phyloP scores from a whole-genome alignment of 2,888 invertebrate genomes.

The Lochmaea crataegi region DNA sequence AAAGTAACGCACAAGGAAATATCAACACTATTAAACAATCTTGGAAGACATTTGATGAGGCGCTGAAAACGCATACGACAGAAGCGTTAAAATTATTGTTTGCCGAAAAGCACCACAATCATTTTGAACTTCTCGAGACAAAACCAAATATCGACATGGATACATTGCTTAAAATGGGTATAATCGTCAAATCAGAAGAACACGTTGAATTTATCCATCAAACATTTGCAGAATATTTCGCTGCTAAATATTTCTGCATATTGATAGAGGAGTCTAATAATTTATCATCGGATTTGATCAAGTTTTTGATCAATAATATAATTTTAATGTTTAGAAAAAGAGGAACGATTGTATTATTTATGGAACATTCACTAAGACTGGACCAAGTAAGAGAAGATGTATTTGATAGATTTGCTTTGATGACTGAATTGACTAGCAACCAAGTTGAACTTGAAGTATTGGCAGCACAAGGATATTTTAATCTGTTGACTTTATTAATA shows the following conservation, averaged over 20 bases:
- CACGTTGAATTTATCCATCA: conserved; percentile 18
- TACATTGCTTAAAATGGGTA: conserved; percentile 26
- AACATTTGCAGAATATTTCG: conserved; percentile 33
- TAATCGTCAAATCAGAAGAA: conserved; percentile 11
- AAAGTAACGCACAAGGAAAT: conserved; percentile 25
- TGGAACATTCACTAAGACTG: background rate
- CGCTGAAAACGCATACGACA: conserved; percentile 11
- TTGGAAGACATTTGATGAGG: conserved; percentile 13
- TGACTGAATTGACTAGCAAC: background rate
- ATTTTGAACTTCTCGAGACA: conserved; percentile 15
- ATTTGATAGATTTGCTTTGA: background rate
- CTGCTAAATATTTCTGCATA: conserved; percentile 4
- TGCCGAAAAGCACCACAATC: background rate
- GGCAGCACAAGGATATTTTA: background rate
- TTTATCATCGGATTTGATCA: background rate
- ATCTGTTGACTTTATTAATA: background rate
- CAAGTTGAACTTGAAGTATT: background rate
- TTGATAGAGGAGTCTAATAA: background rate
- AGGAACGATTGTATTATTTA: background rate
- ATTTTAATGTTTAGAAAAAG: conserved; percentile 10
- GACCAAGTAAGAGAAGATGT: background rate
- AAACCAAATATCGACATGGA: background rate
- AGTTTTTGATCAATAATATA: background rate
- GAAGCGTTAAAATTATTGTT: conserved; percentile 17
- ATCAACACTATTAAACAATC: background rate